Evolutionary conservation across 1,140 invertebrate species (phyloP), one percentile per base, ranked within the genome.

Genomic region (Camponotus pennsylvanicus): DNA sequence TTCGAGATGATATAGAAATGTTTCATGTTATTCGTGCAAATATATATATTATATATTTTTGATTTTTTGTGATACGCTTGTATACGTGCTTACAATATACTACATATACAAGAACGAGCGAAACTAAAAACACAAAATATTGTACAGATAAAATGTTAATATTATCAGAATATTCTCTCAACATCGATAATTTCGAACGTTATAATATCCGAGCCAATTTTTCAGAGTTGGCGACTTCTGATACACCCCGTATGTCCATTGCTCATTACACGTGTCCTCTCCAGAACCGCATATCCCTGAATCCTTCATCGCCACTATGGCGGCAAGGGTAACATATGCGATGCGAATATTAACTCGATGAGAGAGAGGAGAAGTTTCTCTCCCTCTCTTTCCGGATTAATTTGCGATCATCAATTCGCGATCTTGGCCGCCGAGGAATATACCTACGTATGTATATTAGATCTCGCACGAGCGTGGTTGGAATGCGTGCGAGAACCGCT

Each of bases 141-240:
- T 18, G 2, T 4, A 15, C 13, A 18, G 49, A 52, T 6, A 52
- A 52, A 52, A 52, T 52, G 1, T 52, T 52, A 52, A 52, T 52
- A 52, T 52, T 52, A 5, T 1, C 18, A 0, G n/a, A 59, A 34
- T n/a, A 37, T 11, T 73, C 27, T 27, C 27, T 27, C n/a, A 4
- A 59, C 27, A 15, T 8, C 15, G 45, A 21, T 21, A 75, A 42
- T 59, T 59, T 27, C 27, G 27, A 59, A 59, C 73, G 40, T 27
- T 40, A 32, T 37, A 32, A 61, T 45, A 70, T 5, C 18, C 45
- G 49, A 4, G 7, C 9, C 37, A 13, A 3, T 9, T 73, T 52
- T 21, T 34, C 13, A 11, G 40, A 78, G 15, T 70, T 21, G 42
- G 34, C 79, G 27, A 52, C 70, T 71, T 80, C 78, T 80, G 64